Evolutionary conservation across 2,113 vertebrate genomes (phyloP).

Genomic region (Coptodon bakossiorum): DNA sequence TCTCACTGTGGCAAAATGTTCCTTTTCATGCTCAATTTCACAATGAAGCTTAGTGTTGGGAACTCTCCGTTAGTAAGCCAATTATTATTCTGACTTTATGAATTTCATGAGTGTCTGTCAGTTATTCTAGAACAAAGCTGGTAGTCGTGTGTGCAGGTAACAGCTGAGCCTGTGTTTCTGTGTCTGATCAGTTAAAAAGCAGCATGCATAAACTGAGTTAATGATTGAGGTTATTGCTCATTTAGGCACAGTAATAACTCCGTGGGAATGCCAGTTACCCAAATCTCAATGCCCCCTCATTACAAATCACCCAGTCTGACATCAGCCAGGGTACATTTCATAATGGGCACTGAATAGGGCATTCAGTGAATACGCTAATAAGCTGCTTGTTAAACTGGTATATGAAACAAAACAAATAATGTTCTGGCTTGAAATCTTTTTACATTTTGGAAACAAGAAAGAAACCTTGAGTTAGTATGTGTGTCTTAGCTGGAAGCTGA

Average conservation of each 20-base stretch:
- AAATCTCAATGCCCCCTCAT: neutral
- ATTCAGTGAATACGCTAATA: neutral
- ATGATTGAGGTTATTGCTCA: neutral
- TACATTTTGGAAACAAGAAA: neutral
- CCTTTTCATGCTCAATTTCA: neutral
- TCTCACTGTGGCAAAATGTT: neutral
- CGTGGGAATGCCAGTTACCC: neutral
- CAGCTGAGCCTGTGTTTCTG: neutral
- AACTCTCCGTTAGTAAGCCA: neutral
- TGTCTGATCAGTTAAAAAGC: neutral
- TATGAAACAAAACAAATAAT: neutral
- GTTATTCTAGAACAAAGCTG: neutral
- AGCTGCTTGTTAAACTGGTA: neutral
- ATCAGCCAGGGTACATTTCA: neutral
- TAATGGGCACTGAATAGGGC: neutral
- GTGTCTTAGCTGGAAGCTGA: neutral
- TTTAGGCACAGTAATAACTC: neutral
- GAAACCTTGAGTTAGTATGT: neutral
- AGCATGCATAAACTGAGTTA: neutral
- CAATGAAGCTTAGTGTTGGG: neutral
- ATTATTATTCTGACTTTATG: neutral
- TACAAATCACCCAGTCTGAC: neutral
- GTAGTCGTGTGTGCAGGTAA: neutral
- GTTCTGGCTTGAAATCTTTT: neutral
- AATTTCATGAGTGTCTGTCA: neutral